Evolutionary conservation across 1,140 invertebrate species (phyloP).

Genomic region (Heliconius eleuchia): DNA sequence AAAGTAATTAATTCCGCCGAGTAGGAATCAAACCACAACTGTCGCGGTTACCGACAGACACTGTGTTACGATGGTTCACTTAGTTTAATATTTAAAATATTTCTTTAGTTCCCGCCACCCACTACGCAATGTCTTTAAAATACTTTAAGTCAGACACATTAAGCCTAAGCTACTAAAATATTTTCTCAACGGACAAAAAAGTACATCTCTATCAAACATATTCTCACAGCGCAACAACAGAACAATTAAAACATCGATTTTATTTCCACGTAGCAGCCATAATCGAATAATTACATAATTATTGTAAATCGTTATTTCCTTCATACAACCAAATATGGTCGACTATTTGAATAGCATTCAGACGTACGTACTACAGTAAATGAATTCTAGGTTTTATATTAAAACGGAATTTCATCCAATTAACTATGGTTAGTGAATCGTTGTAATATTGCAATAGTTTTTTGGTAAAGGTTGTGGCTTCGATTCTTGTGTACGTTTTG

Average conservation of each 20-base stretch:
- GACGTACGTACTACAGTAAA: neutral
- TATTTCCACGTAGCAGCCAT: conserved; percentile 9
- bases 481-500: neutral
- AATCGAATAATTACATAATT: conserved; percentile 15
- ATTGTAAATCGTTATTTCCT: conserved; percentile 12
- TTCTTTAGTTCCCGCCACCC: too few relatives aligned
- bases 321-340: neutral
- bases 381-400: conserved; percentile 10
- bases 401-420: conserved; percentile 3
- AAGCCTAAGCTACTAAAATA: too few relatives aligned
- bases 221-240: neutral
- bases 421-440: neutral
- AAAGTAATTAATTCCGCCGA: too few relatives aligned
- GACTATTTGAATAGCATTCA: conserved; percentile 2
- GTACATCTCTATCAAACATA: neutral
- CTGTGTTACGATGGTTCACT: too few relatives aligned
- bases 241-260: conserved; percentile 11
- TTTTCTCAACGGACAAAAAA: too few relatives aligned
- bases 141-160: too few relatives aligned
- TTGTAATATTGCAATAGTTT: neutral
- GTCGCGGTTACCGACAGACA: too few relatives aligned
- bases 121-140: too few relatives aligned
- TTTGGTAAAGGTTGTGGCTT: neutral
- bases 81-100: too few relatives aligned
- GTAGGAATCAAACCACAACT: too few relatives aligned